Evolutionary conservation across 2,888 invertebrate genomes (phyloP).

Genomic region (Hypomecis punctinalis): DNA sequence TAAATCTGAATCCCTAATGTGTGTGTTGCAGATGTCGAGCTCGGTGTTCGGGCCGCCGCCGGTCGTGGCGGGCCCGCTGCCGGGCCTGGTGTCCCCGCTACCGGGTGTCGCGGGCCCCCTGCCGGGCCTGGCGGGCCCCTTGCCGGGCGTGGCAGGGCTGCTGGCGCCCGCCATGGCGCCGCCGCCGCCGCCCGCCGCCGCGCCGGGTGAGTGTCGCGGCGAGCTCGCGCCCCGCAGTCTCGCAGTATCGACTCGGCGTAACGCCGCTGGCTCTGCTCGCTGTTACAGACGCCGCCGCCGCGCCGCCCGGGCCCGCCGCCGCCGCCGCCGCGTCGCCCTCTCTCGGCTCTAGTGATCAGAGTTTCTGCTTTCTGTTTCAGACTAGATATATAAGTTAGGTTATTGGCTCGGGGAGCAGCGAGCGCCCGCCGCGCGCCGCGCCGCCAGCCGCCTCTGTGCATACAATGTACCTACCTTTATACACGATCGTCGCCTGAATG

Average conservation of each 20-base stretch:
- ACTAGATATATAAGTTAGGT: conserved; percentile 83
- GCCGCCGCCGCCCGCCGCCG: conserved; percentile 23
- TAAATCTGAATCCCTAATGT: not conserved
- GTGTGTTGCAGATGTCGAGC: conserved; percentile 33
- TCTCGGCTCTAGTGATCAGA: conserved; percentile 70
- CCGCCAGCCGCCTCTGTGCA: conserved; percentile 53
- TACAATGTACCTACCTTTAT: conserved; percentile 69
- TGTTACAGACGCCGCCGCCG: conserved; percentile 50
- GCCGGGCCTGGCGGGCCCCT: conserved; percentile 16
- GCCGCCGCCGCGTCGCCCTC: conserved; percentile 37
- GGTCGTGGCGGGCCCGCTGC: not conserved
- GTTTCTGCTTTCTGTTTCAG: conserved; percentile 84
- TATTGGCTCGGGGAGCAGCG: conserved; percentile 56
- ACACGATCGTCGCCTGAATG: conserved; percentile 34
- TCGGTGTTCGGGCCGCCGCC: conserved; percentile 37
- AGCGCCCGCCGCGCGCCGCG: conserved; percentile 53
- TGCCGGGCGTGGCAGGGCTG: not conserved
- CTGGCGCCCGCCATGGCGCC: conserved; percentile 19
- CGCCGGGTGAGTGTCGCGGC: conserved; percentile 21
- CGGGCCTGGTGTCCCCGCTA: not conserved
- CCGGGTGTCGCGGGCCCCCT: conserved; percentile 25
- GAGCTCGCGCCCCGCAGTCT: conserved; percentile 38
- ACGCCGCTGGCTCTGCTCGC: conserved; percentile 51
- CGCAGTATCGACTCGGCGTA: conserved; percentile 37
- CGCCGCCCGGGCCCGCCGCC: conserved; percentile 39